These are phyloP conservation scores for Operophtera brumata DNA, from an alignment of 2,888 invertebrate genomes.

Conservation along the genomic window DNA sequence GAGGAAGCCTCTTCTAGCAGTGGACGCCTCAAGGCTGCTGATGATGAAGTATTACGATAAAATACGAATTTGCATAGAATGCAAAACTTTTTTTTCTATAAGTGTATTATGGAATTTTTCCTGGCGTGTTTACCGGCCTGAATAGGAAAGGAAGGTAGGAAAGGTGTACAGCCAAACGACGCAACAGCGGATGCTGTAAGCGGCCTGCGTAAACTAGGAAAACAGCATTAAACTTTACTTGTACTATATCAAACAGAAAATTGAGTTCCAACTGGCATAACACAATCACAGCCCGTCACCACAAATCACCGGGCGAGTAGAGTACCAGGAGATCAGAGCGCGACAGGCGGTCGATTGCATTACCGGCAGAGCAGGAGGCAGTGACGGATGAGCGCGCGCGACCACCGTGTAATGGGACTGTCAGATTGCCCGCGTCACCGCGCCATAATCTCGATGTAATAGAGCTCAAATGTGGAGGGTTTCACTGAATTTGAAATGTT, in stretches of 20 bases:
- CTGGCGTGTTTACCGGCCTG: not conserved
- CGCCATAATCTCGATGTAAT: conserved; percentile 8
- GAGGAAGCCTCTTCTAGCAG: too few relatives aligned
- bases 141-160: not conserved
- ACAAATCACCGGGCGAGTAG: conserved; percentile 28
- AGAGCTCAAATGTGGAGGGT: not conserved
- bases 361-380: conserved; percentile 29
- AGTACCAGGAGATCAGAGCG: conserved; percentile 43
- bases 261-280: not conserved
- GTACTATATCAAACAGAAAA: too few relatives aligned
- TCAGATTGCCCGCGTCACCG: conserved; percentile 38
- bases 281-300: conserved; percentile 14
- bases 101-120: not conserved
- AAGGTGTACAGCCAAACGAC: not conserved
- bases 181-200: not conserved
- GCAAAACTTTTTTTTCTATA: too few relatives aligned
- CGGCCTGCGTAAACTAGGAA: not conserved
- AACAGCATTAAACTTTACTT: not conserved
- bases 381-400: conserved; percentile 50
- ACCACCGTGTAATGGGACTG: conserved; percentile 57
- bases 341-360: conserved; percentile 33
- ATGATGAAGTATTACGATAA: too few relatives aligned
- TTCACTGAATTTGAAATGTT: not conserved
- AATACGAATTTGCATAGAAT: too few relatives aligned
- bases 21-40: too few relatives aligned